Percentiles rank a stretch among this genome's conserved stretches.
phyloP scores from a whole-genome alignment of 2,888 invertebrate species.

The Stramonita haemastoma region DNA sequence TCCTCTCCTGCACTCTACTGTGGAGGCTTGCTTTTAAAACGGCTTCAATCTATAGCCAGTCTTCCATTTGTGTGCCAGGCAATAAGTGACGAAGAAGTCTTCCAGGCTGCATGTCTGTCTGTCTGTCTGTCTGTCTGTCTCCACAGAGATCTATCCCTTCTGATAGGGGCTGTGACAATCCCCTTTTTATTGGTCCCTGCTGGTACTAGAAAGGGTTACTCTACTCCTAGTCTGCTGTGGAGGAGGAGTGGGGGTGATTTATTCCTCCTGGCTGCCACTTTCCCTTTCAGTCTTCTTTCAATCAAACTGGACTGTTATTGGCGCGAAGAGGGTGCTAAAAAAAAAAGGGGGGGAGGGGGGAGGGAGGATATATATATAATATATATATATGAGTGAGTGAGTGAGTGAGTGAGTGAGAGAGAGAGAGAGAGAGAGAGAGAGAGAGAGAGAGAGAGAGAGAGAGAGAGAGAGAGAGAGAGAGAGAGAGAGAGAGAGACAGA shows the following conservation, averaged over 20 bases:
- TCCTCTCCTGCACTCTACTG: not conserved
- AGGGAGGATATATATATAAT: not conserved
- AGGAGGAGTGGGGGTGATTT: too few species aligned
- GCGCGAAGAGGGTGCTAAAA: not conserved
- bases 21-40: too few species aligned
- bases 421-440: constrained; percentile 16
- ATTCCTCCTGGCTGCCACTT: too few species aligned
- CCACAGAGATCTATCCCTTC: not conserved
- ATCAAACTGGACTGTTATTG: too few species aligned
- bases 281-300: too few species aligned
- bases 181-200: too few species aligned
- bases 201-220: too few species aligned
- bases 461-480: not conserved
- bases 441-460: constrained; percentile 14
- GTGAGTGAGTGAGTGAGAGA: not conserved
- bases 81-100: too few species aligned
- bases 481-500: not conserved
- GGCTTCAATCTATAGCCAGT: too few species aligned
- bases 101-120: not conserved
- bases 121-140: not conserved
- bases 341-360: not conserved
- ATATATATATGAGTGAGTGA: not conserved
- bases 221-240: too few species aligned
- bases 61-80: too few species aligned
- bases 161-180: too few species aligned